These are phyloP conservation scores for Dipodomys merriami DNA, from an alignment of 2,113 vertebrate genomes.

Conservation along the genomic window DNA sequence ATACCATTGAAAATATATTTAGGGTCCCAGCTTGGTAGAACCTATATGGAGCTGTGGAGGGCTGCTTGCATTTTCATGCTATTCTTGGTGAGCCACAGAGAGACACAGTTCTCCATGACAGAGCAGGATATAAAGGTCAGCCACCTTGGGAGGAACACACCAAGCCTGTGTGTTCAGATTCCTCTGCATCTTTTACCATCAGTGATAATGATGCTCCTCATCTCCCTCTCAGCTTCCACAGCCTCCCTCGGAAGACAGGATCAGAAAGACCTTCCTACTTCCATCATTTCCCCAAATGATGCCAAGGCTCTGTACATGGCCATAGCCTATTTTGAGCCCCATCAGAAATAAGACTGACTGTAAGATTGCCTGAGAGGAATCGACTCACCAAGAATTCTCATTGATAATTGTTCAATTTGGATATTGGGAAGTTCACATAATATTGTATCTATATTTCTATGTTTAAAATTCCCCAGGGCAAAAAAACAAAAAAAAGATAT, in stretches of 20 bases:
- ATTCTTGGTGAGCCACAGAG: background rate
- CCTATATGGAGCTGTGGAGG: background rate
- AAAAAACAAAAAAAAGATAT: too few relatives aligned
- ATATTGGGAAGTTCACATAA: background rate
- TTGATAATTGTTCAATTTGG: background rate
- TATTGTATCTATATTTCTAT: background rate
- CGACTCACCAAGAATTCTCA: background rate
- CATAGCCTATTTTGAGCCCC: background rate
- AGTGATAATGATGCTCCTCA: background rate
- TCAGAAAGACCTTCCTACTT: background rate
- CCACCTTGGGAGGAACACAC: too few relatives aligned
- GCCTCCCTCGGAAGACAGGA: background rate
- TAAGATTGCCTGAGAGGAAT: background rate
- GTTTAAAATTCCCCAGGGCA: background rate
- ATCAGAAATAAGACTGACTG: background rate
- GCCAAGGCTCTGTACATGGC: background rate
- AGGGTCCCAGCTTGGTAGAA: background rate
- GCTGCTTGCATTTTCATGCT: too few relatives aligned
- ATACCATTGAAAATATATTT: background rate
- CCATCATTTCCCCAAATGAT: background rate
- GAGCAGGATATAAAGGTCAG: background rate
- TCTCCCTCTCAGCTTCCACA: background rate
- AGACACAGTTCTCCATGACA: rapidly evolving
- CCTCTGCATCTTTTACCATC: background rate
- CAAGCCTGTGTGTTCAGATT: background rate